Evolutionary conservation across 2,888 invertebrate genomes (phyloP).

Genomic region (Escarpia spicata): DNA sequence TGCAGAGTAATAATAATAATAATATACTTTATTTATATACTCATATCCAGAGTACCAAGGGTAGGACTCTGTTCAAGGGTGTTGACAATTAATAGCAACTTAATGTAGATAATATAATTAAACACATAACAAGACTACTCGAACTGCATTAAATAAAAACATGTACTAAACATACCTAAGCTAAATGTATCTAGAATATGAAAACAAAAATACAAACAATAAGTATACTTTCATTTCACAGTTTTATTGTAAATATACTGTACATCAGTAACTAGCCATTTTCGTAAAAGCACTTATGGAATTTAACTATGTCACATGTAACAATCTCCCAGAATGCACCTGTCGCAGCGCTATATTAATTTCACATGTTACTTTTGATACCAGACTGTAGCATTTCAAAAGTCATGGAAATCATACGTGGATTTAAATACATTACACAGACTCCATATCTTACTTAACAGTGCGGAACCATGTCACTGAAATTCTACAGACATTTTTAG

Average conservation of each 20-base stretch:
- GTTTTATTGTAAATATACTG: background rate
- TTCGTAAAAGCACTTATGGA: background rate
- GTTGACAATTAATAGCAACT: too few relatives aligned
- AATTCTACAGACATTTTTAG: too few relatives aligned
- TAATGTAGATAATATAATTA: too few relatives aligned
- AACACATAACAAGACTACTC: too few relatives aligned
- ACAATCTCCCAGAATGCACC: background rate
- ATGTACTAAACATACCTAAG: too few relatives aligned
- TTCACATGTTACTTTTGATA: background rate
- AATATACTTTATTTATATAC: too few relatives aligned
- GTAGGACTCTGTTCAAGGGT: too few relatives aligned
- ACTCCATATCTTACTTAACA: background rate
- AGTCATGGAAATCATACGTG: background rate
- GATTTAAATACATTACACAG: background rate
- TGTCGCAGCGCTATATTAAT: background rate
- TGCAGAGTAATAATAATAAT: background rate
- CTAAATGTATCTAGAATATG: too few relatives aligned
- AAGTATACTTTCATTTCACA: background rate
- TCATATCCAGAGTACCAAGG: too few relatives aligned
- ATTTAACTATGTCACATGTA: background rate
- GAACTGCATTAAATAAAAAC: too few relatives aligned
- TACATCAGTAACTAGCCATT: background rate
- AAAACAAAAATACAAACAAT: background rate
- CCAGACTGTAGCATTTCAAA: background rate
- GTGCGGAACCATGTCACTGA: background rate